Percentiles rank a stretch among this genome's conserved stretches.
Conservation (phyloP, 2,113 vertebrate genomes). For the Eleginops maclovinus region DNA sequence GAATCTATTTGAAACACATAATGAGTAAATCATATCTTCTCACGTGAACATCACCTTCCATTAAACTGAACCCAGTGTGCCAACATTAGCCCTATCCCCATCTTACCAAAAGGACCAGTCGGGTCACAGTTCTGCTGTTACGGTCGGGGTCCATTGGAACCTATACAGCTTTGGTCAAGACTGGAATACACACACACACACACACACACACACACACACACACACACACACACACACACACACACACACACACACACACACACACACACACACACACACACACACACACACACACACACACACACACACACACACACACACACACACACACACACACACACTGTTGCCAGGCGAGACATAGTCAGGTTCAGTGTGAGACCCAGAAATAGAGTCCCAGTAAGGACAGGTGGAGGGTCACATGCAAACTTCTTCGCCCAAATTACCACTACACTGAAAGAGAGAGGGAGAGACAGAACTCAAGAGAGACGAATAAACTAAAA, state of each 20-base stretch:
- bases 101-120: neutral
- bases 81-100: slow-evolving; percentile 5
- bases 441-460: slow-evolving; percentile 31
- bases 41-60: neutral
- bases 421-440: slow-evolving; percentile 31
- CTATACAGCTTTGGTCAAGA: slow-evolving; percentile 27
- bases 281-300: slow-evolving; percentile 26
- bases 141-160: slow-evolving; percentile 23
- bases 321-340: slow-evolving; percentile 23
- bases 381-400: slow-evolving; percentile 65
- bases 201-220: slow-evolving; percentile 21
- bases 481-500: slow-evolving; percentile 23
- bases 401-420: slow-evolving; percentile 64
- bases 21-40: neutral
- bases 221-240: slow-evolving; percentile 28
- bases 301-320: slow-evolving; percentile 14
- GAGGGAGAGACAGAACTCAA: slow-evolving; percentile 5
- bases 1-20: too few species aligned
- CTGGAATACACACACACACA: slow-evolving; percentile 38
- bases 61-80: neutral
- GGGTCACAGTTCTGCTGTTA: slow-evolving; percentile 33
- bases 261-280: slow-evolving; percentile 36
- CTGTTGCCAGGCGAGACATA: slow-evolving; percentile 70
- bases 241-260: slow-evolving; percentile 17
- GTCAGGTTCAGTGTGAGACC: slow-evolving; percentile 56